A percentile compares a stretch with the other conserved stretches of the same genome.
These are phyloP conservation scores for Propithecus deckenii DNA, from an alignment of 2,797 vertebrate species.

Conservation along the genomic window DNA sequence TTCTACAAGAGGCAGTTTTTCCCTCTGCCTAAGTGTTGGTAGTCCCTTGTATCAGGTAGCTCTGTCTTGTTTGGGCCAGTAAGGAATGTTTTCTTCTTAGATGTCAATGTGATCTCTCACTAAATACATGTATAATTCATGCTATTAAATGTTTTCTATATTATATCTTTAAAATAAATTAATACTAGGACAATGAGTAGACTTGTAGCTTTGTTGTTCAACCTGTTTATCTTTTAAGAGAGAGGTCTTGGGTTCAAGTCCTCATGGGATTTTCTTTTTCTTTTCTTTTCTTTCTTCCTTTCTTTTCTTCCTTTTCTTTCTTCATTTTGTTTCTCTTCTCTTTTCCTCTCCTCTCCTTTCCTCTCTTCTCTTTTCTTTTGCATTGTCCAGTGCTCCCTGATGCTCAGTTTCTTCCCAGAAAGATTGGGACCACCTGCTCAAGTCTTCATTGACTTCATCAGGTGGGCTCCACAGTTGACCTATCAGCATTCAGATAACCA, in stretches of 20 bases:
- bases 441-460: not conserved
- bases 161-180: too few relatives aligned
- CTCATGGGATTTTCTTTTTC: not conserved
- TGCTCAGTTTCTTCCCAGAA: not conserved
- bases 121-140: not conserved
- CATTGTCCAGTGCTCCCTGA: not conserved
- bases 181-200: too few relatives aligned
- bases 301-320: too few relatives aligned
- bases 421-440: too few relatives aligned
- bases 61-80: not conserved
- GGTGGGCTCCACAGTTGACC: not conserved
- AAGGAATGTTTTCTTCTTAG: not conserved
- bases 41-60: not conserved
- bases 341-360: too few relatives aligned
- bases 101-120: not conserved
- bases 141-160: not conserved
- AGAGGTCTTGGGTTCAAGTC: too few relatives aligned
- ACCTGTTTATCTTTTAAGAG: not conserved
- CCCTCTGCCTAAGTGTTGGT: not conserved
- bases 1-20: not conserved
- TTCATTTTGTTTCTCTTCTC: too few relatives aligned
- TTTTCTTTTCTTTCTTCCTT: not conserved
- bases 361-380: too few relatives aligned
- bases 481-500: not conserved
- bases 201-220: not conserved